Conservation (phyloP, 2,113 vertebrate species). For the Jaculus jaculus region DNA sequence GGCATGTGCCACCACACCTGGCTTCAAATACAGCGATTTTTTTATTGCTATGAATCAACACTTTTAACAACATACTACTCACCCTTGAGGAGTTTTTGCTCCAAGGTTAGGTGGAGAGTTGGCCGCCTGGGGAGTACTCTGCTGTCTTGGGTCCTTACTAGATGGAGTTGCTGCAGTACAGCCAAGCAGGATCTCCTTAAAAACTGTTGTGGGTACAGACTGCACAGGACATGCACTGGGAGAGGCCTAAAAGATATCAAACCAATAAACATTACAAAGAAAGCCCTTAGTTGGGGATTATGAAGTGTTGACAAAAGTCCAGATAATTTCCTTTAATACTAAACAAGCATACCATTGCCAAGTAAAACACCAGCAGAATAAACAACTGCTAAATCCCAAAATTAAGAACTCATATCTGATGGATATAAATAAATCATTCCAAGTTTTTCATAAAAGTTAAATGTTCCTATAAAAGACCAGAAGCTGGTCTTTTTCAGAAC, state of each 20-base stretch:
- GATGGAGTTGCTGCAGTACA: constrained; percentile 84
- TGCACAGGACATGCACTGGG: constrained; percentile 78
- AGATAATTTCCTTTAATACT: constrained; percentile 49
- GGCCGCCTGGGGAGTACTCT: constrained; percentile 83
- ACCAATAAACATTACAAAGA: constrained; percentile 39
- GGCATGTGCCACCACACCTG: no score
- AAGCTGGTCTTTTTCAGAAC: constrained; percentile 54
- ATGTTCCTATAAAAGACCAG: constrained; percentile 19
- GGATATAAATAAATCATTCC: constrained; percentile 13
- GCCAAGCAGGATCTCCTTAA: constrained; percentile 85
- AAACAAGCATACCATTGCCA: constrained; percentile 18
- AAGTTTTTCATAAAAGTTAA: constrained; percentile 35
- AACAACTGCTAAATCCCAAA: constrained; percentile 41
- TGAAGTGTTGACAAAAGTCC: constrained; percentile 22
- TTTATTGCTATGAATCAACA: background rate
- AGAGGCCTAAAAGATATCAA: constrained; percentile 81
- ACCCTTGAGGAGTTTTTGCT: constrained; percentile 87
- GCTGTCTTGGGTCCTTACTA: constrained; percentile 85
- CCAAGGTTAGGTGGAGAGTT: constrained; percentile 86
- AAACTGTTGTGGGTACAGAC: constrained; percentile 82
- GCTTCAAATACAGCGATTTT: no score
- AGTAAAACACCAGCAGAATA: constrained; percentile 45
- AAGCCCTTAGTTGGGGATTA: constrained; percentile 28
- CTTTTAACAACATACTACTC: constrained; percentile 61
- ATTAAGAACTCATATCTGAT: constrained; percentile 44